These are phyloP conservation scores for Nomada fucata DNA, from an alignment of 2,888 invertebrate species.

Conservation along the genomic window DNA sequence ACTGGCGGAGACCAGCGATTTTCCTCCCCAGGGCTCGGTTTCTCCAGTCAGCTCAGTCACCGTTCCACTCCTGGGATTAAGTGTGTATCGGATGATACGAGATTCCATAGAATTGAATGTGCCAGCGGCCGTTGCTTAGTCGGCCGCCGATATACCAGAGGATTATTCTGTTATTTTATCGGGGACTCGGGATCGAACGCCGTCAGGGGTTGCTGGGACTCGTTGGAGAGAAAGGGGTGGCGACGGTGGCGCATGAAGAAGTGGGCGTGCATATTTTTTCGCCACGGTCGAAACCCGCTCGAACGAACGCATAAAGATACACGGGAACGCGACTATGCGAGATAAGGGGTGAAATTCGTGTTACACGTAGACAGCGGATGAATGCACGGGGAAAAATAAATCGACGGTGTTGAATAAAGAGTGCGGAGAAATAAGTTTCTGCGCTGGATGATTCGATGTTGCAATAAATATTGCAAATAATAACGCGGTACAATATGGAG, in stretches of 20 bases:
- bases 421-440: too few species aligned
- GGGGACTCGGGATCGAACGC: slow-evolving; percentile 61
- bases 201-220: slow-evolving; percentile 21
- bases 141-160: slow-evolving; percentile 45
- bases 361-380: too few species aligned
- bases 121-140: slow-evolving; percentile 51
- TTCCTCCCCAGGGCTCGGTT: neutral
- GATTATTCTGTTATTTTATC: slow-evolving; percentile 74
- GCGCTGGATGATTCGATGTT: too few species aligned
- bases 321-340: slow-evolving; percentile 13
- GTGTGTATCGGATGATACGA: slow-evolving; percentile 70
- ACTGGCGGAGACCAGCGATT: slow-evolving; percentile 16
- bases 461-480: too few species aligned
- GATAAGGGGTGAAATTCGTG: neutral
- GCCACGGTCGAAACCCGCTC: slow-evolving; percentile 25
- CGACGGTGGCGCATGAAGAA: slow-evolving; percentile 24
- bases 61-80: slow-evolving; percentile 69
- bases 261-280: slow-evolving; percentile 68
- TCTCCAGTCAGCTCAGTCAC: slow-evolving; percentile 48
- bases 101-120: slow-evolving; percentile 77
- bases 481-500: too few species aligned
- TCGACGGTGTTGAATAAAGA: too few species aligned
- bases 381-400: too few species aligned
- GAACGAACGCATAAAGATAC: slow-evolving; percentile 32
- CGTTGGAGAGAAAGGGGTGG: neutral